A percentile compares a stretch with the other conserved stretches of the same genome.
These are phyloP conservation scores for Chymomyza amoena DNA, from an alignment of 2,888 invertebrate species.

Conservation along the genomic window DNA sequence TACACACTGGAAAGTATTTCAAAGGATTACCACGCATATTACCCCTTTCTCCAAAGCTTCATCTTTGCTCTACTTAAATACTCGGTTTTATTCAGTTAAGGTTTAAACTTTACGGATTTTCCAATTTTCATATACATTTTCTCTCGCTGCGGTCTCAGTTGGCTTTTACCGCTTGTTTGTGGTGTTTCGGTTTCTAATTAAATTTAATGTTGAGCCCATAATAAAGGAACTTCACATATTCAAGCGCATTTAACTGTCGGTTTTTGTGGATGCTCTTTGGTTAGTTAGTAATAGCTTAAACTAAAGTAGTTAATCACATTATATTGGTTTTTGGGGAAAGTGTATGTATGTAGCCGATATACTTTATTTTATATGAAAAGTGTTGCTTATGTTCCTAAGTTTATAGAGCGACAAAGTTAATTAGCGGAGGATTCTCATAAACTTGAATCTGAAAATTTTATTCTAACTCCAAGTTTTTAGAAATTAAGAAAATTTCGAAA, in stretches of 20 bases:
- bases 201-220: constrained; percentile 41
- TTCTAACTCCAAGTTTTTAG: too few species aligned
- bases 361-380: too few species aligned
- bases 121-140: constrained; percentile 24
- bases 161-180: constrained; percentile 35
- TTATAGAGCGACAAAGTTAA: too few species aligned
- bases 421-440: too few species aligned
- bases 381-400: too few species aligned
- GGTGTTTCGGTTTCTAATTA: constrained; percentile 52
- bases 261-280: constrained; percentile 18
- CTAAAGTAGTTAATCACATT: not conserved
- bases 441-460: too few species aligned
- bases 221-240: constrained; percentile 17
- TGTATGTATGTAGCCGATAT: not conserved
- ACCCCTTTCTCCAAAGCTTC: not conserved
- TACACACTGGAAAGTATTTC: constrained; percentile 1
- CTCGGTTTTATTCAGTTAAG: not conserved
- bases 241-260: constrained; percentile 18
- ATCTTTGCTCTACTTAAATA: not conserved
- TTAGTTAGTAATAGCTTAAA: constrained; percentile 11
- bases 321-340: not conserved
- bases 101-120: not conserved
- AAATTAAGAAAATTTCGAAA: too few species aligned
- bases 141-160: constrained; percentile 14
- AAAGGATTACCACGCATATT: not conserved